These are phyloP conservation scores for Bolinopsis microptera DNA, from an alignment of 37 sponge, comb jelly and placozoan species.

Conservation along the genomic window DNA sequence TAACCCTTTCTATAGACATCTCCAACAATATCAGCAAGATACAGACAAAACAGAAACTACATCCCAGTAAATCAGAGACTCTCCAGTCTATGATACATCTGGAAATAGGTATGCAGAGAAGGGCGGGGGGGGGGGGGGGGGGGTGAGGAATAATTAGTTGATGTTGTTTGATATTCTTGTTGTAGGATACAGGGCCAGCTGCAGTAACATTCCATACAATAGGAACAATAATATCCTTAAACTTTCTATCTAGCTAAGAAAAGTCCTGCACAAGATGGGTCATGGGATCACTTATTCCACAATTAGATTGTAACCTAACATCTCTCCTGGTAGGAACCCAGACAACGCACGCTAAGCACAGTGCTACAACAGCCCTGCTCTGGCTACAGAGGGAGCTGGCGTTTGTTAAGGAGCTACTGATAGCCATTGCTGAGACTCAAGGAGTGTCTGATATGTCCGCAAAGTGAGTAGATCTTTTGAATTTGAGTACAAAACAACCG, in stretches of 20 bases:
- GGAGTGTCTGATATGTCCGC: not conserved
- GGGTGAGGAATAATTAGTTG: not conserved
- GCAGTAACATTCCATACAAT: too few relatives aligned
- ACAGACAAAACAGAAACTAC: constrained; percentile 12
- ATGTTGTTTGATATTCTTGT: too few relatives aligned
- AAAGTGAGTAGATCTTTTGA: not conserved
- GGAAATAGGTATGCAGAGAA: not conserved
- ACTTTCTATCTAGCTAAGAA: too few relatives aligned
- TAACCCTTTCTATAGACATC: constrained; percentile 25
- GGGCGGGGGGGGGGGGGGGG: not conserved
- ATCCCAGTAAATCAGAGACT: constrained; percentile 32
- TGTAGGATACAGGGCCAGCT: too few relatives aligned
- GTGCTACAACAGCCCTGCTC: not conserved
- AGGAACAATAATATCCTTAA: too few relatives aligned
- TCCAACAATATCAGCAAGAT: constrained; percentile 51
- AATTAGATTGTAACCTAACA: too few relatives aligned
- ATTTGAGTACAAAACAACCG: too few relatives aligned
- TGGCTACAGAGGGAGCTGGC: constrained; percentile 25
- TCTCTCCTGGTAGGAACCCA: constrained; percentile 11
- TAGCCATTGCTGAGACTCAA: not conserved
- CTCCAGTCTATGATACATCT: constrained; percentile 3
- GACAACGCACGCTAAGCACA: constrained; percentile 29
- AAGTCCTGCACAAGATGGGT: too few relatives aligned
- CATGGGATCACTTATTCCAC: too few relatives aligned
- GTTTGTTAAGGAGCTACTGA: constrained; percentile 23